Evolutionary conservation across 2,113 vertebrate species (phyloP).

Genomic region (Pogonocichla stellata): DNA sequence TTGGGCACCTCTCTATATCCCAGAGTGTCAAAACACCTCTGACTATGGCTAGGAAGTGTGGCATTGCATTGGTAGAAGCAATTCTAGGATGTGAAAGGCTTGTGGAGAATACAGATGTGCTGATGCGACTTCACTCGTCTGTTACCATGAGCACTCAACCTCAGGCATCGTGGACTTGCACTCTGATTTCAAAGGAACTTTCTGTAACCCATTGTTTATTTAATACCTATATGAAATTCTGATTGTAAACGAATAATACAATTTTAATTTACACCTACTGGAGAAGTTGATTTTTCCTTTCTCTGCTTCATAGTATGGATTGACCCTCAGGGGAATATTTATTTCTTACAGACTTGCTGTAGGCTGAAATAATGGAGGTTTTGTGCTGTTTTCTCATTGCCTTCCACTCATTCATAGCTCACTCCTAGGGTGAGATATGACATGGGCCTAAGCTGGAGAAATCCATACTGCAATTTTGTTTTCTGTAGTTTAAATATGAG

Average conservation of each 20-base stretch:
- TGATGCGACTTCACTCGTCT: neutral
- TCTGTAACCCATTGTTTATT: neutral
- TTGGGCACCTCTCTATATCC: neutral
- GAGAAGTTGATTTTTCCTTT: neutral
- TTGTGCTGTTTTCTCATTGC: neutral
- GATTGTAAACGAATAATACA: neutral
- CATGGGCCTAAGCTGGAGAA: neutral
- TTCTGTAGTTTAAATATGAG: neutral
- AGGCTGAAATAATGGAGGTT: neutral
- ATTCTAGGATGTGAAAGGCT: accelerated
- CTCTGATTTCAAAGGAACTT: neutral
- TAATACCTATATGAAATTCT: neutral
- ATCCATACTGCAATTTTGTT: neutral
- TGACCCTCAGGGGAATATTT: neutral
- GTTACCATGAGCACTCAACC: neutral
- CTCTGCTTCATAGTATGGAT: neutral
- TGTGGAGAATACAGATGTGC: neutral
- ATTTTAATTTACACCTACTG: neutral
- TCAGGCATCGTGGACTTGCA: neutral
- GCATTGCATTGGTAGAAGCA: neutral
- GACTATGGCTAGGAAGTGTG: neutral
- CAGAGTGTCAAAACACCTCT: neutral
- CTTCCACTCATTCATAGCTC: neutral
- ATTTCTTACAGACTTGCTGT: neutral
- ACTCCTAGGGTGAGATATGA: neutral